Conservation (phyloP, 1,140 invertebrate genomes). For the Pseudomyrmex flavicornis region DNA sequence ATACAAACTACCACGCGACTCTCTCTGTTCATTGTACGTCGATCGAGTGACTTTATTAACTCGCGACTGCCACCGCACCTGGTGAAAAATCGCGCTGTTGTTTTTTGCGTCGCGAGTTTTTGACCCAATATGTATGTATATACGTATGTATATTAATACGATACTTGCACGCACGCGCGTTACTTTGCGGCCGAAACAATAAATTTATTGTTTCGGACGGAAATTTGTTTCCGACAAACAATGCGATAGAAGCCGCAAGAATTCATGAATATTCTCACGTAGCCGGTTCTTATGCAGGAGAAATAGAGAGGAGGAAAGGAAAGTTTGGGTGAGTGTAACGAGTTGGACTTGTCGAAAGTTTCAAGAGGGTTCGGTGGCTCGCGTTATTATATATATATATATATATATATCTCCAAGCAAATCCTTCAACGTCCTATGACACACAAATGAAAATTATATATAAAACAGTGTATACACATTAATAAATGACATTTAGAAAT, state of each 20-base stretch:
- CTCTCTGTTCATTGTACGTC: conserved; percentile 45
- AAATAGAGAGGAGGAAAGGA: background rate
- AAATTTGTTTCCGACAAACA: conserved; percentile 41
- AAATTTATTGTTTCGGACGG: conserved; percentile 44
- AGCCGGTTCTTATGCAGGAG: background rate
- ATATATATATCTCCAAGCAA: background rate
- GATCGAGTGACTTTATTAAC: conserved; percentile 52
- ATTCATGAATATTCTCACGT: conserved; percentile 43
- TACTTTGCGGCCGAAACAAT: conserved; percentile 41
- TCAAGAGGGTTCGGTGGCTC: background rate
- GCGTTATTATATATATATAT: too few relatives aligned
- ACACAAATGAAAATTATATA: conserved; percentile 6
- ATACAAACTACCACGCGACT: conserved; percentile 27
- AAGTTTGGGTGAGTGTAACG: conserved; percentile 19
- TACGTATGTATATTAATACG: conserved; percentile 32
- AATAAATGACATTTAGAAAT: background rate
- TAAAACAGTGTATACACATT: too few relatives aligned
- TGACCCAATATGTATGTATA: too few relatives aligned
- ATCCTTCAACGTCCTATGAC: background rate
- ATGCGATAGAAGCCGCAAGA: conserved; percentile 35
- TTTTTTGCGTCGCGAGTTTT: background rate
- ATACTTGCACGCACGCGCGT: conserved; percentile 29
- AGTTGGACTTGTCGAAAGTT: conserved; percentile 33
- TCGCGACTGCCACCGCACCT: background rate
- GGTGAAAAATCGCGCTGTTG: conserved; percentile 45